Evolutionary conservation across 1,140 invertebrate species (phyloP).

Genomic region (Magallana gigas): DNA sequence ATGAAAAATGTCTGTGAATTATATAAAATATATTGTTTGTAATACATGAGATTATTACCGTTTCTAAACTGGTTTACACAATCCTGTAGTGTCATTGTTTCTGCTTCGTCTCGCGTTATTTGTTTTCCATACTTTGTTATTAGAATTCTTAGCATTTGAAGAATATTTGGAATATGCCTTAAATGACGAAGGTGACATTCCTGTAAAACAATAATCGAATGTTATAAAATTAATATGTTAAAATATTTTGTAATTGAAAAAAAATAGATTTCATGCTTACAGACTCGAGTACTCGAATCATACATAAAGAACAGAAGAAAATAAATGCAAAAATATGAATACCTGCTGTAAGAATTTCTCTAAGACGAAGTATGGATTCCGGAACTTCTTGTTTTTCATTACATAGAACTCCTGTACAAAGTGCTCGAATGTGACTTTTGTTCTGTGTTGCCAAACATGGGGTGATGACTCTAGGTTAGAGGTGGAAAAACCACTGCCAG

Average conservation of each 20-base stretch:
- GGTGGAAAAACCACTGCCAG: neutral
- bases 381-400: neutral
- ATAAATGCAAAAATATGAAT: neutral
- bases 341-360: neutral
- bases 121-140: neutral
- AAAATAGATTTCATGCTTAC: no score
- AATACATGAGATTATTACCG: neutral
- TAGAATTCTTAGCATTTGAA: neutral
- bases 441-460: neutral
- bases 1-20: no score
- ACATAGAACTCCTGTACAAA: neutral
- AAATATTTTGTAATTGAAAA: no score
- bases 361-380: neutral
- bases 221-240: neutral
- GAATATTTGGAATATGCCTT: neutral
- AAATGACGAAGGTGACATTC: neutral
- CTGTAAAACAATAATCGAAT: neutral
- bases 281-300: no score
- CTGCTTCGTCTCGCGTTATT: neutral
- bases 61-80: neutral
- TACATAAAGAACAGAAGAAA: no score
- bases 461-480: neutral
- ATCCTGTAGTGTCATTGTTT: neutral
- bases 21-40: no score
- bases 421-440: neutral